Percentiles rank a stretch among this genome's conserved stretches.
Evolutionary conservation across 2,888 invertebrate species (phyloP).

Genomic region (Sialis fuliginosa): DNA sequence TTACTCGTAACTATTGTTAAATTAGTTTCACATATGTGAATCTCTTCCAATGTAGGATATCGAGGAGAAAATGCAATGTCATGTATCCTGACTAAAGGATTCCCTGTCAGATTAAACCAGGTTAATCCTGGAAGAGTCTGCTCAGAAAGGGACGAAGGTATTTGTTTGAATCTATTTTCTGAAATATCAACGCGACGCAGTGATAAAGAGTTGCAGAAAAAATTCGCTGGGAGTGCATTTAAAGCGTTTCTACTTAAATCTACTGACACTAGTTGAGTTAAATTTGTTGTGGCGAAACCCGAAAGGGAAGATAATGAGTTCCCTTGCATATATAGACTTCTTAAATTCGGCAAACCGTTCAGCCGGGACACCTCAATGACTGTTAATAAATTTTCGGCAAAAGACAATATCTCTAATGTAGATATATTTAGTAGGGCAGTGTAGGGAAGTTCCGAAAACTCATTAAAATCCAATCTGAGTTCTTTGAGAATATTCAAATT

Average conservation of each 20-base stretch:
- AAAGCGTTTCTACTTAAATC: slow-evolving; percentile 62
- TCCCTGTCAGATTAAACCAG: slow-evolving; percentile 67
- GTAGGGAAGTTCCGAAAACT: slow-evolving; percentile 60
- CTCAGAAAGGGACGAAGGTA: slow-evolving; percentile 61
- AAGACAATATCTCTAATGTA: slow-evolving; percentile 51
- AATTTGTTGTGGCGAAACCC: slow-evolving; percentile 57
- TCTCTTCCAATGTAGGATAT: slow-evolving; percentile 64
- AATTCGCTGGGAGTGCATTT: slow-evolving; percentile 61
- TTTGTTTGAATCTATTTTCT: slow-evolving; percentile 58
- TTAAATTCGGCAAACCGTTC: slow-evolving; percentile 54
- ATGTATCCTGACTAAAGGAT: slow-evolving; percentile 59
- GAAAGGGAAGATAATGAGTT: slow-evolving; percentile 58
- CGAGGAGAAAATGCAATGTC: slow-evolving; percentile 49
- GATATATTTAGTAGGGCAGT: slow-evolving; percentile 58
- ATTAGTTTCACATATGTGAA: slow-evolving; percentile 64
- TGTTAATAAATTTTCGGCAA: slow-evolving; percentile 48
- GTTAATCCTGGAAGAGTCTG: slow-evolving; percentile 52
- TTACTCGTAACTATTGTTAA: slow-evolving; percentile 66
- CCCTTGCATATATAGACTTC: slow-evolving; percentile 53
- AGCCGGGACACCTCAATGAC: slow-evolving; percentile 61
- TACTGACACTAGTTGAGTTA: slow-evolving; percentile 53
- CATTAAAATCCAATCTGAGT: slow-evolving; percentile 53
- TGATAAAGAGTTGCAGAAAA: slow-evolving; percentile 54
- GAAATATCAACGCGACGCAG: slow-evolving; percentile 62
- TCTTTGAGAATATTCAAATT: slow-evolving; percentile 60